Evolutionary conservation across 2,797 vertebrate genomes (phyloP).

Genomic region (Masticophis lateralis): DNA sequence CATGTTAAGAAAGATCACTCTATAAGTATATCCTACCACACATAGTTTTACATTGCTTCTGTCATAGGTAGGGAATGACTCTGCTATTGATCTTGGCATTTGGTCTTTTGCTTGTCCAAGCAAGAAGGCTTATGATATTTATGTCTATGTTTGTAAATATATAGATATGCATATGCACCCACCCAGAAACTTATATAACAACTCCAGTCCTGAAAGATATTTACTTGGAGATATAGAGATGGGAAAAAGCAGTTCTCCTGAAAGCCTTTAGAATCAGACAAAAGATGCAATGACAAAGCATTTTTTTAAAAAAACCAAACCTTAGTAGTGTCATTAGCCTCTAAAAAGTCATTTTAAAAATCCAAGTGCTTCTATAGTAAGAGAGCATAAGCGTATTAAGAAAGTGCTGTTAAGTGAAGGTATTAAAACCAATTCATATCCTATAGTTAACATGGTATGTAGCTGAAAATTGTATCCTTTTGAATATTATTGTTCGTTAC

Average conservation of each 20-base stretch:
- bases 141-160: constrained; percentile 47
- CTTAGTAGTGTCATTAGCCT: neutral
- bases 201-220: constrained; percentile 7
- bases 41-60: constrained; percentile 29
- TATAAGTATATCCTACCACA: neutral
- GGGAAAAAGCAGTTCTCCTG: neutral
- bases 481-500: neutral
- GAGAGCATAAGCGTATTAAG: neutral
- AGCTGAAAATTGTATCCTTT: neutral
- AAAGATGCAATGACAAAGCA: neutral
- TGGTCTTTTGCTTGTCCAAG: constrained; percentile 37
- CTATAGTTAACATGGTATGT: neutral
- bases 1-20: constrained; percentile 30
- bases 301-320: neutral
- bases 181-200: neutral
- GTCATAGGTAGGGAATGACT: constrained; percentile 44
- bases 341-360: constrained; percentile 41
- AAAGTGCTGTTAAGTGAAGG: neutral
- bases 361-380: neutral
- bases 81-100: neutral
- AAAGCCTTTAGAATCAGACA: neutral
- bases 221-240: neutral
- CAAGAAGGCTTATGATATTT: constrained; percentile 24
- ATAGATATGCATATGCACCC: neutral
- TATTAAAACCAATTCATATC: neutral